Evolutionary conservation across 2,113 vertebrate genomes (phyloP), one percentile per base, ranked within the genome.

Genomic region (Mormoops blainvillei): DNA sequence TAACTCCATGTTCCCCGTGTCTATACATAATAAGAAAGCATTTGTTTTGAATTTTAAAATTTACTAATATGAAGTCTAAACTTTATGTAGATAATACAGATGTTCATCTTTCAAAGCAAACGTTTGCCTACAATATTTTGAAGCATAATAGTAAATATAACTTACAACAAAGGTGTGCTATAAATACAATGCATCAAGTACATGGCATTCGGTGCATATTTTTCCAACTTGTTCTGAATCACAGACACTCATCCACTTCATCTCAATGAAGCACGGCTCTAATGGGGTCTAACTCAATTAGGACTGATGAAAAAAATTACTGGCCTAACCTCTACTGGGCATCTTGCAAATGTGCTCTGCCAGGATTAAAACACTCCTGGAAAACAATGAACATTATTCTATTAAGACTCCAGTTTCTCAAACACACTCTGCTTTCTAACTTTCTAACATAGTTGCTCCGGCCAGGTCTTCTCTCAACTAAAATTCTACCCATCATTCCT

Each of bases 1-100:
- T 4, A 99, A 98, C 94, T 99, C 99, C 99, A 99, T 99, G 97
- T 99, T 99, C 70, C 99, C 99, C 0, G 99, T 99, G 96, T 99
- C 99, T 99, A 70, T 15, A 95, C 19, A 28, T 1, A 81, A 80
- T 58, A 95, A 15, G 61, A 97, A 95, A 7, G 0, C 22, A 68
- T 38, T 94, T 19, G 18, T 73, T 89, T 94, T 0, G 0, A 31
- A 28, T 16, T 41, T n/a, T 6, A 50, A 3, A 61, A 33, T 38
- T 61, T 3, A 0, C 36, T 33, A 91, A 20, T 10, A 13, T 45
- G 71, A 94, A 87, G 54, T 10, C 24, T 4, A 82, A 58, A 83
- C 31, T 74, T 83, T 56, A 54, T 50, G 43, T n/a, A 56, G 54
- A 28, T 8, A 67, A 65, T n/a, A 82, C 2, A 76, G 28, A 52